Evolutionary conservation across 2,797 vertebrate species (phyloP), one percentile per base, ranked within the genome.

Genomic region (Leucoraja ocellata): DNA sequence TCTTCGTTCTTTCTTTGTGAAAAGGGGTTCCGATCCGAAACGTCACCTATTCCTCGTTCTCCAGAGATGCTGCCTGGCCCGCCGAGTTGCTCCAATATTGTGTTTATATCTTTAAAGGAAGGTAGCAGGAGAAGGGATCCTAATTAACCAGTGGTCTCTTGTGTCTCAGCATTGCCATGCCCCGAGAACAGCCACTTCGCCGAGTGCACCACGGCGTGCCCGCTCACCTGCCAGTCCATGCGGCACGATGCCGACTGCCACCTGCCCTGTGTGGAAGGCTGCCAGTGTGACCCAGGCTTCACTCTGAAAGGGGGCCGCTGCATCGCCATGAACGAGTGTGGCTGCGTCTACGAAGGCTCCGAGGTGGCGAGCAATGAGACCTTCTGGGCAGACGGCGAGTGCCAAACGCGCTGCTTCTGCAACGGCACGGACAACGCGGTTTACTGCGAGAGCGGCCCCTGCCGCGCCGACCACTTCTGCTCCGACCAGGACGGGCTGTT

Each of bases 121-220:
- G 46, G 28, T 28, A n/a, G 28, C 1, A 63, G n/a, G 28, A 6
- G 61, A 18, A 6, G 14, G 2, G 6, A n/a, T 88, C 16, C 84
- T 2, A n/a, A 68, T 68, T 88, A 68, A 88, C 61, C 5, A 16
- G 6, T 18, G 0, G 21, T 93, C 0, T 2, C 0, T 93, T 91
- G 95, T 77, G 93, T 0, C 80, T 14, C 96, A 99, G 99, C 98
- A 94, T 96, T 99, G 18, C 95, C 98, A 0, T 99, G 99, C 94
- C 98, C 98, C 0, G 97, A 97, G 93, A 98, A 99, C 96, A 99
- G 99, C 94, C 98, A 98, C 94, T 99, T 99, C 0, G 98, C 99
- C 90, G 99, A 99, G 95, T 99, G 99, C 94, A 96, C 98, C 94
- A 95, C n/a, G 0, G 97, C 96, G 5, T 99, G 99, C 39, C 97